Conservation (phyloP, 2,888 invertebrate species). For the Habroteleia sp. region DNA sequence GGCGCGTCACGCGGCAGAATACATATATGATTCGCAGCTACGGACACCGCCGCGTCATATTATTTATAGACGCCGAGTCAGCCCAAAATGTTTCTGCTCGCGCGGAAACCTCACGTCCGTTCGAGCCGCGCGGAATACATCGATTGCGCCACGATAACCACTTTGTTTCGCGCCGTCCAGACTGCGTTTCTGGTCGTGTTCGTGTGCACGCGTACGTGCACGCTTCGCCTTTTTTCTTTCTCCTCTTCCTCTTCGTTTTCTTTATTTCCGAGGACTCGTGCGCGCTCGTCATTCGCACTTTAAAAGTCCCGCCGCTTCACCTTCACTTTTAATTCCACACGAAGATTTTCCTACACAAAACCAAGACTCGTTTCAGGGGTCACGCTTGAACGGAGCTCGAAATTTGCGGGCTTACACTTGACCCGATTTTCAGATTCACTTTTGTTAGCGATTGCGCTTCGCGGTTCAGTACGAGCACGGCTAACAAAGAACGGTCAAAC, state of each 20-base stretch:
- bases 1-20: slow-evolving; percentile 7
- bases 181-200: background rate
- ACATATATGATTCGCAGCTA: slow-evolving; percentile 6
- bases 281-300: slow-evolving; percentile 31
- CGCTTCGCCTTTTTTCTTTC: slow-evolving; percentile 23
- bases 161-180: slow-evolving; percentile 5
- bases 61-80: slow-evolving; percentile 28
- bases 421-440: background rate
- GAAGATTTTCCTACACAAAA: slow-evolving; percentile 20
- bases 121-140: slow-evolving; percentile 4
- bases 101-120: slow-evolving; percentile 2
- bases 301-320: slow-evolving; percentile 14
- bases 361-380: slow-evolving; percentile 12
- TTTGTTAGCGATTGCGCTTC: background rate
- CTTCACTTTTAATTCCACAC: slow-evolving; percentile 21
- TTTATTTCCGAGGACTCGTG: slow-evolving; percentile 27
- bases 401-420: slow-evolving; percentile 24
- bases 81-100: slow-evolving; percentile 1
- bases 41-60: slow-evolving; percentile 9
- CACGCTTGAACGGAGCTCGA: slow-evolving; percentile 10
- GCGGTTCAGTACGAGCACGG: background rate
- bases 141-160: slow-evolving; percentile 6
- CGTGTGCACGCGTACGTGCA: background rate
- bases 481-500: too few species aligned
- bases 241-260: slow-evolving; percentile 15